Evolutionary conservation across 2,113 vertebrate genomes (phyloP).

Genomic region (Polypterus senegalus): DNA sequence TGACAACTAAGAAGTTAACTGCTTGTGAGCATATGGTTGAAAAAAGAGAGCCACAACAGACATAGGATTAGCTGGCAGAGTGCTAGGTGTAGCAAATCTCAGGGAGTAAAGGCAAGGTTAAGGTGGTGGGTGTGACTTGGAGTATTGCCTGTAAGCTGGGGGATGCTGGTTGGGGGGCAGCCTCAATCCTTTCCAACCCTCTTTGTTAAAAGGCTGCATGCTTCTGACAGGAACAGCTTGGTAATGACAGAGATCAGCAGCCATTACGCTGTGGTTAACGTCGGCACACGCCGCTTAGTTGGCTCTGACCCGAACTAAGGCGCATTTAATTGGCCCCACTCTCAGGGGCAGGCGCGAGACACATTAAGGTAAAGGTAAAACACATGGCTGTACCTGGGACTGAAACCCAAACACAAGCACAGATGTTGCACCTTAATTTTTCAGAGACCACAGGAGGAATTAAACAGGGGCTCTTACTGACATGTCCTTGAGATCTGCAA

Average conservation of each 20-base stretch:
- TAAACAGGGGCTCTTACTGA: slow-evolving; percentile 20
- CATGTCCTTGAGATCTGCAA: slow-evolving; percentile 17
- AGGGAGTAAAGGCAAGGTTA: slow-evolving; percentile 43
- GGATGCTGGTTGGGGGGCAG: slow-evolving; percentile 35
- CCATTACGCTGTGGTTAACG: slow-evolving; percentile 56
- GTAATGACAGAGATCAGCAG: slow-evolving; percentile 58
- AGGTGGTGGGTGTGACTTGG: slow-evolving; percentile 52
- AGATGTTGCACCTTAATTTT: slow-evolving; percentile 50
- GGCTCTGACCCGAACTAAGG: slow-evolving; percentile 26
- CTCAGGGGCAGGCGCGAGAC: slow-evolving; percentile 42
- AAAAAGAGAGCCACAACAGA: slow-evolving; percentile 33
- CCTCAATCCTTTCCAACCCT: slow-evolving; percentile 58
- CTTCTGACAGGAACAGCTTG: slow-evolving; percentile 65
- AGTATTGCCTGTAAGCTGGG: slow-evolving; percentile 54
- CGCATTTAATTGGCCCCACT: slow-evolving; percentile 54
- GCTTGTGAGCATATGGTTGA: slow-evolving; percentile 67
- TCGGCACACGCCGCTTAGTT: slow-evolving; percentile 38
- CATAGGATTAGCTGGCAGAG: slow-evolving; percentile 50
- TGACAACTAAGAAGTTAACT: slow-evolving; percentile 52
- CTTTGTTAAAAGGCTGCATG: slow-evolving; percentile 55
- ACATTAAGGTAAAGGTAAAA: slow-evolving; percentile 49
- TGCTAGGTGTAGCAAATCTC: slow-evolving; percentile 41
- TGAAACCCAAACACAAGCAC: slow-evolving; percentile 43
- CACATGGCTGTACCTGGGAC: slow-evolving; percentile 60
- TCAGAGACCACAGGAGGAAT: slow-evolving; percentile 30